These are phyloP conservation scores for Synanceia verrucosa DNA, from an alignment of 2,797 vertebrate genomes.

Conservation along the genomic window DNA sequence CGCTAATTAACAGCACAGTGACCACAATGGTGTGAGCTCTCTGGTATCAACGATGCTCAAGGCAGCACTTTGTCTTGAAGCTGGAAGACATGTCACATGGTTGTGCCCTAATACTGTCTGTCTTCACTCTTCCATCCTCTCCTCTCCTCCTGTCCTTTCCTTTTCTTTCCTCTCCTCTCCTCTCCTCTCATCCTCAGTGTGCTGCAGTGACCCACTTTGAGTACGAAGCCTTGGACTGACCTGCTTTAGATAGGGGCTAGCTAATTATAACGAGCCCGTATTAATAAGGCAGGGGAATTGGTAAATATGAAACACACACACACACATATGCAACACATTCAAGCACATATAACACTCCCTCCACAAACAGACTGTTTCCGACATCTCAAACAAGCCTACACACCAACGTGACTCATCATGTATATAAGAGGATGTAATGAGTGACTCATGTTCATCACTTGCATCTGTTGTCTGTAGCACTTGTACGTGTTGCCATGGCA, in stretches of 20 bases:
- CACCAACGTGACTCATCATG: slow-evolving; percentile 60
- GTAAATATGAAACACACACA: slow-evolving; percentile 73
- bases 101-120: slow-evolving; percentile 25
- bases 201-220: slow-evolving; percentile 82
- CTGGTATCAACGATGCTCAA: neutral
- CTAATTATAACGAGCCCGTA: slow-evolving; percentile 81
- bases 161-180: neutral
- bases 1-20: slow-evolving; percentile 4
- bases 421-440: slow-evolving; percentile 35
- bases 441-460: slow-evolving; percentile 57
- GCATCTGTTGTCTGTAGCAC: slow-evolving; percentile 45
- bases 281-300: slow-evolving; percentile 76
- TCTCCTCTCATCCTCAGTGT: slow-evolving; percentile 26
- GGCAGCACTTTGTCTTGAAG: slow-evolving; percentile 1
- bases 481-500: slow-evolving; percentile 31
- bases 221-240: slow-evolving; percentile 72
- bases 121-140: neutral
- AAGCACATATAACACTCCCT: slow-evolving; percentile 37
- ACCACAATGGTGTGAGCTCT: slow-evolving; percentile 7
- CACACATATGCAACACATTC: neutral
- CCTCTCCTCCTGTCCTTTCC: neutral
- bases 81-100: slow-evolving; percentile 6
- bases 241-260: slow-evolving; percentile 80
- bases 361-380: slow-evolving; percentile 42
- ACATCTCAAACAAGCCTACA: slow-evolving; percentile 54